phyloP scores from a whole-genome alignment of 2,797 vertebrate genomes.

The Botia kubotai region DNA sequence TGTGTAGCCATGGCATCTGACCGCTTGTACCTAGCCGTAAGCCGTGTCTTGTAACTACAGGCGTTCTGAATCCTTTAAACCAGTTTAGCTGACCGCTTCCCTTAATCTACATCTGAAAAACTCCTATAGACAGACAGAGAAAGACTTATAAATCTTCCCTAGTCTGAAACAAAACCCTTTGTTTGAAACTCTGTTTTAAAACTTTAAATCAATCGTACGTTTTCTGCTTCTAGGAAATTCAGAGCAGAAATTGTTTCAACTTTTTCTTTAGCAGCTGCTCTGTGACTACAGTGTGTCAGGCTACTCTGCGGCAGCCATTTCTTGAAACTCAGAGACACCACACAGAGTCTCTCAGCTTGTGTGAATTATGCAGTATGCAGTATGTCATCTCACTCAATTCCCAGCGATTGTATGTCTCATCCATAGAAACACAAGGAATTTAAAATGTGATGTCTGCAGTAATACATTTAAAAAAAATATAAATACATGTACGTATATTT shows the following conservation, averaged over 20 bases:
- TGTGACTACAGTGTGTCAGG: not conserved
- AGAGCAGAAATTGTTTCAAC: slow-evolving; percentile 24
- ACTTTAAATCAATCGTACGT: slow-evolving; percentile 16
- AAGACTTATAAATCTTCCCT: slow-evolving; percentile 38
- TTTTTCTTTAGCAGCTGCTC: slow-evolving; percentile 5
- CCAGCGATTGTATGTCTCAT: not conserved
- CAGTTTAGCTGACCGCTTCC: slow-evolving; percentile 34
- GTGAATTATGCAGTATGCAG: not conserved
- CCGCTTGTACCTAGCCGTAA: not conserved
- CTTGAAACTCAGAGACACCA: not conserved
- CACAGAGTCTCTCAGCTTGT: not conserved
- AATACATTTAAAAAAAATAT: not conserved
- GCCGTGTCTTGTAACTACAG: slow-evolving; percentile 5
- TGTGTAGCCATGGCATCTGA: not conserved
- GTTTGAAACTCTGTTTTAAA: slow-evolving; percentile 12
- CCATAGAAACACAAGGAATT: not conserved
- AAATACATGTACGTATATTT: too few species aligned
- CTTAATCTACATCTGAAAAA: slow-evolving; percentile 47
- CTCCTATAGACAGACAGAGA: slow-evolving; percentile 24
- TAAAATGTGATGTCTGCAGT: not conserved
- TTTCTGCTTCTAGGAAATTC: slow-evolving; percentile 27
- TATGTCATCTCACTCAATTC: not conserved
- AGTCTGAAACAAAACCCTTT: slow-evolving; percentile 16
- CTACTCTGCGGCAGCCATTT: not conserved
- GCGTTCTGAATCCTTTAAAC: slow-evolving; percentile 21